phyloP scores from a whole-genome alignment of 2,113 vertebrate species.

The Hippoglossus stenolepis region DNA sequence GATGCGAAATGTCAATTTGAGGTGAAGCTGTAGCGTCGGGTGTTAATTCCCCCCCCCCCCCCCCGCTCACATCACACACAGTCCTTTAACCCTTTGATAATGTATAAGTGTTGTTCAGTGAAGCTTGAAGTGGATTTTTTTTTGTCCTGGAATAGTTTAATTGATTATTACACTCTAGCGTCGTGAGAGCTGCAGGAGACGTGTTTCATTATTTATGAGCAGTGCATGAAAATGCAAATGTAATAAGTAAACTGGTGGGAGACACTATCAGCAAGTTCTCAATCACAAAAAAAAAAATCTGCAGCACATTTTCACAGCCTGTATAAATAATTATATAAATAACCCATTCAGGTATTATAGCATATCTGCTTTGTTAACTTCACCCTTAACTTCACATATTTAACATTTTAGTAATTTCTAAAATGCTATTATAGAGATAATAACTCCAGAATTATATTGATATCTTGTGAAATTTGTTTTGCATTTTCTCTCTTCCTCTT shows the following conservation, averaged over 20 bases:
- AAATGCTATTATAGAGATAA: neutral
- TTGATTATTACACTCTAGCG: neutral
- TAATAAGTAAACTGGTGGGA: neutral
- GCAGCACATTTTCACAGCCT: neutral
- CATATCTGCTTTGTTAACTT: neutral
- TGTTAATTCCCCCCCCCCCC: neutral
- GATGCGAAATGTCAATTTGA: too few species aligned
- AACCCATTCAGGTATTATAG: neutral
- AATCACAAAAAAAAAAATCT: neutral
- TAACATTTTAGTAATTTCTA: neutral
- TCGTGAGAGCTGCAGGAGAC: constrained; percentile 5
- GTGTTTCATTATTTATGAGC: neutral
- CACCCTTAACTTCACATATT: neutral
- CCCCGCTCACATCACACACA: neutral
- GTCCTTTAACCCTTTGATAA: neutral
- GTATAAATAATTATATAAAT: neutral
- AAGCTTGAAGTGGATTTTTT: neutral
- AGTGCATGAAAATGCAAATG: neutral
- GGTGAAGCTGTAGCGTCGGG: neutral
- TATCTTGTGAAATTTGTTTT: too few species aligned
- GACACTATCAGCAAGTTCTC: neutral
- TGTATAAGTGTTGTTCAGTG: neutral
- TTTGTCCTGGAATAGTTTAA: neutral
- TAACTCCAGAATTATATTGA: too few species aligned
- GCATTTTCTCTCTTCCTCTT: too few species aligned